These are phyloP conservation scores for Liopterus haemorrhoidalis DNA, from an alignment of 2,888 invertebrate genomes.

Conservation along the genomic window DNA sequence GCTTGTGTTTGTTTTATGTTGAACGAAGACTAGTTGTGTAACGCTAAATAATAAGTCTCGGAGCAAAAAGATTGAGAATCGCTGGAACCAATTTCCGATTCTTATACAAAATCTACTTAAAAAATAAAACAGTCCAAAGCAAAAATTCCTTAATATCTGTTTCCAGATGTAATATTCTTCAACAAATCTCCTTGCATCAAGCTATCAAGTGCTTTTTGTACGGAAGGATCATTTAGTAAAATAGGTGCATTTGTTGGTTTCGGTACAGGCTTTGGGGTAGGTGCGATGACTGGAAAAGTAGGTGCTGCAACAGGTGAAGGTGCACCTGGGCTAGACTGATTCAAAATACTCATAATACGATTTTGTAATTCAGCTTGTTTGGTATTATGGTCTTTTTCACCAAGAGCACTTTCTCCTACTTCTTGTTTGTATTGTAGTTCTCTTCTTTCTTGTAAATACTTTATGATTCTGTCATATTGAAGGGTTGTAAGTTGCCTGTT, in stretches of 20 bases:
- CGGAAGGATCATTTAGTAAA: constrained; percentile 69
- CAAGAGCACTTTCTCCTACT: constrained; percentile 58
- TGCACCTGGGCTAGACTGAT: constrained; percentile 46
- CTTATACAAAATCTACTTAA: constrained; percentile 6
- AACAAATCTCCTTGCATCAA: constrained; percentile 54
- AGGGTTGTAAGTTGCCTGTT: constrained; percentile 69
- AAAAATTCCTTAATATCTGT: constrained; percentile 15
- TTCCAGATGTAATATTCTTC: constrained; percentile 45
- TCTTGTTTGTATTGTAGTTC: constrained; percentile 71
- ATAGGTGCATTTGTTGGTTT: constrained; percentile 47
- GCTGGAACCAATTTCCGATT: too few species aligned
- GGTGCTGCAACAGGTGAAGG: constrained; percentile 35
- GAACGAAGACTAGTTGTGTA: too few species aligned
- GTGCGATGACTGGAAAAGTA: constrained; percentile 35
- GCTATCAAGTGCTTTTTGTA: constrained; percentile 73
- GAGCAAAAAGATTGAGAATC: too few species aligned
- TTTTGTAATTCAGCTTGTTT: constrained; percentile 69
- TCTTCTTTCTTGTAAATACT: constrained; percentile 65
- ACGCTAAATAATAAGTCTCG: too few species aligned
- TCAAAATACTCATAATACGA: constrained; percentile 71
- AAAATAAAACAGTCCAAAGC: constrained; percentile 8
- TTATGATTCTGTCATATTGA: constrained; percentile 73
- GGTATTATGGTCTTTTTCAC: constrained; percentile 45
- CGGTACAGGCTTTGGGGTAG: constrained; percentile 41
- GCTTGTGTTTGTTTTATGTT: too few species aligned